Conservation (phyloP, 2,888 invertebrate genomes). For the Platerodrilus igneus region DNA sequence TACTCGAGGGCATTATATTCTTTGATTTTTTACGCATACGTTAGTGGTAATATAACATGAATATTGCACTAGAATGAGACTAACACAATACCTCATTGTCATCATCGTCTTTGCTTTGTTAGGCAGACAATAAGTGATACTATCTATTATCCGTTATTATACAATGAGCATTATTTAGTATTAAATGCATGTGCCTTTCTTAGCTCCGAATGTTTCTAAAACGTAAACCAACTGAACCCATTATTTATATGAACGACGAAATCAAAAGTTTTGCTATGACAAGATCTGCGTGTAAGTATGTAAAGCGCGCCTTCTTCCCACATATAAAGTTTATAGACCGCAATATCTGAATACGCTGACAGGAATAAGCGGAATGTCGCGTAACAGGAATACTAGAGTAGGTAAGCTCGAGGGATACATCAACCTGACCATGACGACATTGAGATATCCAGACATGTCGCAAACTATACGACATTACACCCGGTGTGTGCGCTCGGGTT, state of each 20-base stretch:
- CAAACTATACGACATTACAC: conserved; percentile 7
- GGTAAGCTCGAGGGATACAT: conserved; percentile 25
- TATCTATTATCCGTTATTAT: conserved; percentile 32
- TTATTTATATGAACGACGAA: too few relatives aligned
- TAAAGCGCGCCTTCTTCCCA: conserved; percentile 14
- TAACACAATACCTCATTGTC: conserved; percentile 34
- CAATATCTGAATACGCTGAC: conserved; percentile 26
- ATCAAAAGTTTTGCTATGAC: too few relatives aligned
- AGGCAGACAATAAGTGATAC: conserved; percentile 35
- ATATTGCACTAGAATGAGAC: too few relatives aligned
- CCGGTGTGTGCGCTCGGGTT: too few relatives aligned
- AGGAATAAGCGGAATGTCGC: conserved; percentile 25
- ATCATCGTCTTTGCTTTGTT: conserved; percentile 34
- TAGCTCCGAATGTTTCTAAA: too few relatives aligned
- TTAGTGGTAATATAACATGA: too few relatives aligned
- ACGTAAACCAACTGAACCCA: too few relatives aligned
- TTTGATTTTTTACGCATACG: too few relatives aligned
- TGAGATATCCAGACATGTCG: conserved; percentile 16
- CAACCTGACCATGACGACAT: conserved; percentile 27
- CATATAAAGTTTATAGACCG: conserved; percentile 19
- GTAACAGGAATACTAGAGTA: conserved; percentile 22
- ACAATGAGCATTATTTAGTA: conserved; percentile 25
- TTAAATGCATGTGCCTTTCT: too few relatives aligned
- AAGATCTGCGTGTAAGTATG: too few relatives aligned
- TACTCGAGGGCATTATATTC: too few relatives aligned